Percentiles rank a stretch among this genome's conserved stretches.
These are phyloP conservation scores for Cheilosia pagana DNA, from an alignment of 2,888 invertebrate genomes.

Conservation along the genomic window DNA sequence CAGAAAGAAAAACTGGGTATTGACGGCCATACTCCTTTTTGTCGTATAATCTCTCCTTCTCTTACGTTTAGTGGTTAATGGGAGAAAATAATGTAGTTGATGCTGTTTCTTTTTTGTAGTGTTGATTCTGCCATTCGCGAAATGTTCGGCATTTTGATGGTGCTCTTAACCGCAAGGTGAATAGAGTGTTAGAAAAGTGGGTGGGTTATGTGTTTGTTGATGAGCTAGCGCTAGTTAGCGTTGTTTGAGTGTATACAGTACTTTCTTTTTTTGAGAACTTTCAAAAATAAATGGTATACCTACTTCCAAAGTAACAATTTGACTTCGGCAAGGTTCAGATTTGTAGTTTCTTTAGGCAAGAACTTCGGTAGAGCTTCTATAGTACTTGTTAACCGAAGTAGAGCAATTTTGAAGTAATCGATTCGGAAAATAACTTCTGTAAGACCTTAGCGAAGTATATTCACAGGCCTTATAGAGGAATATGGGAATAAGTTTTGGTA, in stretches of 20 bases:
- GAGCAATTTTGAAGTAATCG: no score
- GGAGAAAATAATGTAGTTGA: slow-evolving; percentile 15
- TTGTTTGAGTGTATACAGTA: no score
- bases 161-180: background rate
- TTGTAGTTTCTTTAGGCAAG: no score
- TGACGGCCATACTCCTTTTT: slow-evolving; percentile 70
- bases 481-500: no score
- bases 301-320: no score
- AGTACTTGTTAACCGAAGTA: no score
- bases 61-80: background rate
- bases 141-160: background rate
- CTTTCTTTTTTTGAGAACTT: no score
- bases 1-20: slow-evolving; percentile 62
- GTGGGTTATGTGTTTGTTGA: background rate
- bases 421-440: no score
- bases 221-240: background rate
- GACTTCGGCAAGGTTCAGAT: no score
- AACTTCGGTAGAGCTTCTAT: no score
- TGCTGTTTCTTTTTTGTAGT: slow-evolving; percentile 12
- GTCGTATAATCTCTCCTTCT: slow-evolving; percentile 24
- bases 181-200: background rate
- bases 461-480: no score
- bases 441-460: no score
- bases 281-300: background rate
- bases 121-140: slow-evolving; percentile 4